phyloP scores from a whole-genome alignment of 2,888 invertebrate genomes.

The Drosophila phalerata region DNA sequence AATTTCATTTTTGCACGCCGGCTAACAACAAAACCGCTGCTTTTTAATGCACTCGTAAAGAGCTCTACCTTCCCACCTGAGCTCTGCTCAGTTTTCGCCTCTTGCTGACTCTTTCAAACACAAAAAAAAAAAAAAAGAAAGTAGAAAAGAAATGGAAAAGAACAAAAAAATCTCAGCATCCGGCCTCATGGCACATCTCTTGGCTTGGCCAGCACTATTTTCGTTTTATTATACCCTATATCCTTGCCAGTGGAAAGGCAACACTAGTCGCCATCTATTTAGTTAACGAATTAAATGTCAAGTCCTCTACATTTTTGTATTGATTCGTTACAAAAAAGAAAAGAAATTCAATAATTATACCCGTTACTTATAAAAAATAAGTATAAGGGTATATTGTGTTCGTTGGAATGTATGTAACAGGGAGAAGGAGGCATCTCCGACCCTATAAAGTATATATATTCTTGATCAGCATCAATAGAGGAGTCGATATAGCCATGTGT shows the following conservation, averaged over 20 bases:
- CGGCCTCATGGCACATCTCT: slow-evolving; percentile 60
- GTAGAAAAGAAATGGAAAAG: slow-evolving; percentile 7
- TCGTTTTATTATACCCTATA: slow-evolving; percentile 23
- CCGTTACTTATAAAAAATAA: no score
- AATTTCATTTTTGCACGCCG: slow-evolving; percentile 56
- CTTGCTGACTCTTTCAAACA: background rate
- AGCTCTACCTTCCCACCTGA: slow-evolving; percentile 49
- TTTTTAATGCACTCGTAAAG: slow-evolving; percentile 63
- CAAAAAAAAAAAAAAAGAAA: background rate
- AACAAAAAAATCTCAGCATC: slow-evolving; percentile 54
- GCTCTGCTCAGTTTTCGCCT: slow-evolving; percentile 10
- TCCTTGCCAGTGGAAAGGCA: background rate
- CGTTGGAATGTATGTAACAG: no score
- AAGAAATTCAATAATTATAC: background rate
- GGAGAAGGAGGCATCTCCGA: no score
- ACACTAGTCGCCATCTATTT: background rate
- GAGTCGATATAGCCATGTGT: no score
- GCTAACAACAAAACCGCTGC: slow-evolving; percentile 62
- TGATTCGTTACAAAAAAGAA: background rate
- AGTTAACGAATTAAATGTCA: background rate
- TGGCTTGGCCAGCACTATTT: slow-evolving; percentile 44
- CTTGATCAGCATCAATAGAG: no score
- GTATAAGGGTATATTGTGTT: no score
- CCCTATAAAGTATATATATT: no score
- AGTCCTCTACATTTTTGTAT: background rate